Percentiles rank a stretch among this genome's conserved stretches.
phyloP scores from a whole-genome alignment of 2,113 vertebrate genomes.

The Ciconia maguari region DNA sequence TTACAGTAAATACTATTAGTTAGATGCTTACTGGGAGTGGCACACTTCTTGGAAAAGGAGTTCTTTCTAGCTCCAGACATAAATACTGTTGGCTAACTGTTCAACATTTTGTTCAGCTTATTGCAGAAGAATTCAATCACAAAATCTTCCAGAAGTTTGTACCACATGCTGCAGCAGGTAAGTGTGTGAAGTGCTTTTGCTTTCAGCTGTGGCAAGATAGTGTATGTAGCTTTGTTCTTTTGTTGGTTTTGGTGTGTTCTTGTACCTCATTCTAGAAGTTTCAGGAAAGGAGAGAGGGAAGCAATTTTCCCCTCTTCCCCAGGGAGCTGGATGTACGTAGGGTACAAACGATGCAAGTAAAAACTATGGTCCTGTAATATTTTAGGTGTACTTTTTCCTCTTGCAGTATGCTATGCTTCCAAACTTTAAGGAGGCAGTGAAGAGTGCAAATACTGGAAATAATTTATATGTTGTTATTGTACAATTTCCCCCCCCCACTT shows the following conservation, averaged over 20 bases:
- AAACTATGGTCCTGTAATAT: not conserved
- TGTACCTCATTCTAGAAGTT: not conserved
- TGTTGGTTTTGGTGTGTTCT: not conserved
- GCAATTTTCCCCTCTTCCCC: not conserved
- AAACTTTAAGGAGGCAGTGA: not conserved
- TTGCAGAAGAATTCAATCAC: conserved; percentile 93
- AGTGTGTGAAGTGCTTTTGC: not conserved
- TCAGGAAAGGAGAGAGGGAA: not conserved
- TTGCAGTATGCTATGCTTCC: not conserved
- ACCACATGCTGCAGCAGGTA: conserved; percentile 81
- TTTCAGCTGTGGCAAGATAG: not conserved
- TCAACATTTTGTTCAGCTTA: conserved; percentile 77
- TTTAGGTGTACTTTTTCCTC: not conserved
- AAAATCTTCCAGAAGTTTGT: conserved; percentile 79
- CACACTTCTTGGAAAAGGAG: not conserved
- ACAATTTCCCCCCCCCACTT: not conserved
- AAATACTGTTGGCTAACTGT: not conserved
- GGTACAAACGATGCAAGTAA: not conserved
- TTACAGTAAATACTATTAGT: not conserved
- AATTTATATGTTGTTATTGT: not conserved
- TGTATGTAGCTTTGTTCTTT: not conserved
- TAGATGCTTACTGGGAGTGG: not conserved
- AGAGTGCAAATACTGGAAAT: not conserved
- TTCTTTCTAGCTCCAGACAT: not conserved
- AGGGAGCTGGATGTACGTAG: not conserved